Conservation (phyloP, 2,113 vertebrate genomes). For the Hippoglossus stenolepis region DNA sequence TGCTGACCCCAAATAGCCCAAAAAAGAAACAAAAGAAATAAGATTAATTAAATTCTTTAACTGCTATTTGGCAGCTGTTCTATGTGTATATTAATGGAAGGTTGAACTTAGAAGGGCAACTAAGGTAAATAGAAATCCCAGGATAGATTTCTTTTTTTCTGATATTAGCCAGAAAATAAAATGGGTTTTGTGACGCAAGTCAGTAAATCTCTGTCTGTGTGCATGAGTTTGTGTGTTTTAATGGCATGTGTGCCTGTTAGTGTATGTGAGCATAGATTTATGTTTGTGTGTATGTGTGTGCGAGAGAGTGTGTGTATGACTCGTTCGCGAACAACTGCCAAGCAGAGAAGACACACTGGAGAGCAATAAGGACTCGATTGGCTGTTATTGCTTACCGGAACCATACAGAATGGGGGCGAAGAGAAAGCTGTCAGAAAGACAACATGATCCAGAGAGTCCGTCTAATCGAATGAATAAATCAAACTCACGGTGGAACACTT, state of each 20-base stretch:
- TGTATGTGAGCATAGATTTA: conserved; percentile 4
- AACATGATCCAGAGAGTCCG: conserved; percentile 2
- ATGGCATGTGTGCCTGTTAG: background rate
- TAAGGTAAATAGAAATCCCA: background rate
- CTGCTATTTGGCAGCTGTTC: too few relatives aligned
- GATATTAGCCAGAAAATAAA: background rate
- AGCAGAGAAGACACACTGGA: conserved; percentile 31
- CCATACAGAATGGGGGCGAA: conserved; percentile 11
- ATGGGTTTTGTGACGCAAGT: background rate
- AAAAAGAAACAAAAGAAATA: too few relatives aligned
- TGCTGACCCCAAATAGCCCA: background rate
- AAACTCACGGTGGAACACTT: conserved; percentile 46
- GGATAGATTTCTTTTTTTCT: background rate
- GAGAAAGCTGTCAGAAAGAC: conserved; percentile 28
- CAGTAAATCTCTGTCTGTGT: background rate
- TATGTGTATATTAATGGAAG: background rate
- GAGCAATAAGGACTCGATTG: conserved; percentile 48
- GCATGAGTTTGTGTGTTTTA: background rate
- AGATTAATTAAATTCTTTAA: too few relatives aligned
- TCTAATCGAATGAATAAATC: conserved; percentile 54
- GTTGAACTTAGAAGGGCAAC: background rate
- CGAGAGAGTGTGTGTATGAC: conserved; percentile 7
- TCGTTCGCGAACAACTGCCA: conserved; percentile 28
- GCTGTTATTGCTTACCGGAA: conserved; percentile 55
- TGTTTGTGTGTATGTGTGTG: conserved; percentile 6